These are phyloP conservation scores for Petrocephalus sullivani DNA, from an alignment of 2,797 vertebrate species.

Conservation along the genomic window DNA sequence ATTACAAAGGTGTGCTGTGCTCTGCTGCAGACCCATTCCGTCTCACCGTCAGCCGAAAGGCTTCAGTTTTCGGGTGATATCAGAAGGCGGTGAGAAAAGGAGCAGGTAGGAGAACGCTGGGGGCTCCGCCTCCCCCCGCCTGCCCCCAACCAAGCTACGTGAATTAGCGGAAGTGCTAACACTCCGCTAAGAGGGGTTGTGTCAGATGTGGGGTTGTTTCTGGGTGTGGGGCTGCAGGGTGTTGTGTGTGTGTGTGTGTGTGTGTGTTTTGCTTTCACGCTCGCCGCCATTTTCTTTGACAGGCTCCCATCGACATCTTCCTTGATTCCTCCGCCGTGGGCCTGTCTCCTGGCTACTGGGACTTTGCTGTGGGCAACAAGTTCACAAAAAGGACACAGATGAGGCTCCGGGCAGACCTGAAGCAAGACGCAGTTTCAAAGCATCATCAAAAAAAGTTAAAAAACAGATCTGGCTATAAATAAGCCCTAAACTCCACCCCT, in stretches of 20 bases:
- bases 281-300: slow-evolving; percentile 76
- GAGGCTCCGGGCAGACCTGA: background rate
- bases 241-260: slow-evolving; percentile 32
- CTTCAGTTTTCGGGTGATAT: background rate
- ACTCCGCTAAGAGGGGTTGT: background rate
- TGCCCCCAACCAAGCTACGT: background rate
- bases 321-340: slow-evolving; percentile 70
- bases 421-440: background rate
- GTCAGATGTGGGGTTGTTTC: slow-evolving; percentile 3
- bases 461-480: too few relatives aligned
- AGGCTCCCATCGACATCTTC: slow-evolving; percentile 80
- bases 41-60: background rate
- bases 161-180: background rate
- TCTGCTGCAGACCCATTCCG: background rate
- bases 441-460: background rate
- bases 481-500: too few relatives aligned
- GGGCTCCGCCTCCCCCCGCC: background rate
- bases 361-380: slow-evolving; percentile 68
- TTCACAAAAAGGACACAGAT: background rate
- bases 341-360: slow-evolving; percentile 72
- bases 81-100: background rate
- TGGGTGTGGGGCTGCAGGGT: slow-evolving; percentile 51
- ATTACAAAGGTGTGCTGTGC: background rate
- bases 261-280: slow-evolving; percentile 74
- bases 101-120: background rate